Percentiles rank a stretch among this genome's conserved stretches.
Conservation (phyloP, 92 coral and sea anemone genomes). For the Virgularia gustaviana region DNA sequence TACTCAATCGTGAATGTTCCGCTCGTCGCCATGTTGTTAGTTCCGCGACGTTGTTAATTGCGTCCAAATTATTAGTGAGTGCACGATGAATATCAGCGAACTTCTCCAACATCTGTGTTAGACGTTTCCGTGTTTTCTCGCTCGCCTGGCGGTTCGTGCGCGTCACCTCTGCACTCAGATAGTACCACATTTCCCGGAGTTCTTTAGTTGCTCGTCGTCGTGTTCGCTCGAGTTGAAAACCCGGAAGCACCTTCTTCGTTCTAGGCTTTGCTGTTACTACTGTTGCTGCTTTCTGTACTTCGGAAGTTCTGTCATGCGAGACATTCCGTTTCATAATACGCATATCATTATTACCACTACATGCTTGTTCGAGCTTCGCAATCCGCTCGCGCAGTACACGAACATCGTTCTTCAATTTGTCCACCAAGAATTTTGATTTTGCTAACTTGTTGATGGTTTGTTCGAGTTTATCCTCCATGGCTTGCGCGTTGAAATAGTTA, state of each 20-base stretch:
- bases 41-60: slow-evolving; percentile 54
- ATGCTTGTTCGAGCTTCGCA: neutral
- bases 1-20: slow-evolving; percentile 68
- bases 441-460: neutral
- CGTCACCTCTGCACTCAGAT: slow-evolving; percentile 78
- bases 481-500: neutral
- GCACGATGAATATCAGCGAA: slow-evolving; percentile 72
- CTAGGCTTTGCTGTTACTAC: too few relatives aligned
- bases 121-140: slow-evolving; percentile 29
- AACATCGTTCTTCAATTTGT: slow-evolving; percentile 8
- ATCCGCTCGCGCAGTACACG: neutral
- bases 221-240: slow-evolving; percentile 50
- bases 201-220: slow-evolving; percentile 72
- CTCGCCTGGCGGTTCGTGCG: slow-evolving; percentile 51
- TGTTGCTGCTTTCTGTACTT: neutral
- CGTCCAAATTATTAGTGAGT: slow-evolving; percentile 64
- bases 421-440: slow-evolving; percentile 7
- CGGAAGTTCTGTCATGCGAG: too few relatives aligned
- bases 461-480: neutral
- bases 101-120: slow-evolving; percentile 58
- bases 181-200: slow-evolving; percentile 82
- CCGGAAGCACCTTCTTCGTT: too few relatives aligned
- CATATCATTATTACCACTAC: slow-evolving; percentile 1
- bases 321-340: too few relatives aligned
- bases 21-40: slow-evolving; percentile 54